A percentile compares a stretch with the other conserved stretches of the same genome.
Evolutionary conservation across 2,113 vertebrate species (phyloP).

Genomic region (Phalacrocorax carbo): DNA sequence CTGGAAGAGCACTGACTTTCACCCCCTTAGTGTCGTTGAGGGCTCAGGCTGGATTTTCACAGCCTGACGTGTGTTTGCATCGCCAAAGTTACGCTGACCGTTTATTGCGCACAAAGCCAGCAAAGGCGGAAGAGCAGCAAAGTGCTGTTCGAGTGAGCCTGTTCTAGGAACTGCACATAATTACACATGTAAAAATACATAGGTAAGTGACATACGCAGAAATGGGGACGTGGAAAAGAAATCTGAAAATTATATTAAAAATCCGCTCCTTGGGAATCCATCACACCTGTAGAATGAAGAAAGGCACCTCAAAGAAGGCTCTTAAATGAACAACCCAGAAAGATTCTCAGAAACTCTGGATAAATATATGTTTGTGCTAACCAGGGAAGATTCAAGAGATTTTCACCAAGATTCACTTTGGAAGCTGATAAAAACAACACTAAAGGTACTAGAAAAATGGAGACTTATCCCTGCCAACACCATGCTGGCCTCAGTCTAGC

Average conservation of each 20-base stretch:
- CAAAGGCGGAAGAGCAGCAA: background rate
- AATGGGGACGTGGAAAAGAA: background rate
- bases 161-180: background rate
- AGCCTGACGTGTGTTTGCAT: fast-evolving
- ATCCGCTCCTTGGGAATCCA: background rate
- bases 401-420: background rate
- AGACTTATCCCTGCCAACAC: background rate
- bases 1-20: background rate
- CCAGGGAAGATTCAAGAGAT: background rate
- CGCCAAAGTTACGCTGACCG: too few relatives aligned
- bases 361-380: background rate
- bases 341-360: background rate
- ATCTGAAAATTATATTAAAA: background rate
- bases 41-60: background rate
- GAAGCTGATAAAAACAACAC: background rate
- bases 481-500: background rate
- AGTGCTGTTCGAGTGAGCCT: fast-evolving
- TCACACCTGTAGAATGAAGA: background rate
- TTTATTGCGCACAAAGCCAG: background rate
- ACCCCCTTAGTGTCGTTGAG: background rate
- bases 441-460: background rate
- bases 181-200: background rate
- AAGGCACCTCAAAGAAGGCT: background rate
- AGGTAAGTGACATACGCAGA: background rate
- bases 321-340: background rate